A percentile compares a stretch with the other conserved stretches of the same genome.
Conservation (phyloP, 2,888 invertebrate species). For the Emesis russula region DNA sequence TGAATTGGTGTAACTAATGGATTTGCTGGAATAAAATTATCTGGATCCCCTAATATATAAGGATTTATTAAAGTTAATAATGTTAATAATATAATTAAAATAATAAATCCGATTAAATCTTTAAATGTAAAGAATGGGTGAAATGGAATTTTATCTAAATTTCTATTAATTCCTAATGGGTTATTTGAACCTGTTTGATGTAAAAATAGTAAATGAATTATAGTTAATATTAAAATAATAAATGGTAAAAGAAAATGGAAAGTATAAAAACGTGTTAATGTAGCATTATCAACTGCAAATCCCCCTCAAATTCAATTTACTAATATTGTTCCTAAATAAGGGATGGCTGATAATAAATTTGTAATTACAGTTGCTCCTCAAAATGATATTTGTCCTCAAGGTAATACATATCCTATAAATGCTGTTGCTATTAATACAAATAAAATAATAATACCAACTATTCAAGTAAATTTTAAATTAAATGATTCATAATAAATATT, state of each 20-base stretch:
- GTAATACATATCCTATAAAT: slow-evolving; percentile 98
- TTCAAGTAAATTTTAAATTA: slow-evolving; percentile 96
- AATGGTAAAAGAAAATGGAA: slow-evolving; percentile 98
- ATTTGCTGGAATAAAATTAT: slow-evolving; percentile 98
- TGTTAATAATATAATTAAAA: slow-evolving; percentile 95
- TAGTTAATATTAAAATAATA: slow-evolving; percentile 96
- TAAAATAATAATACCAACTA: slow-evolving; percentile 96
- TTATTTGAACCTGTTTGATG: slow-evolving; percentile 96
- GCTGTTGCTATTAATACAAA: slow-evolving; percentile 97
- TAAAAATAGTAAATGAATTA: slow-evolving; percentile 97
- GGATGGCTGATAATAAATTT: not conserved
- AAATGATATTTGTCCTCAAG: slow-evolving; percentile 96
- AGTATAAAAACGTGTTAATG: slow-evolving; percentile 98
- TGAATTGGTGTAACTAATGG: slow-evolving; percentile 97
- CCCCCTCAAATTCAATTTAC: slow-evolving; percentile 96
- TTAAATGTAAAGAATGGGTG: slow-evolving; percentile 97
- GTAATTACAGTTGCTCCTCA: not conserved
- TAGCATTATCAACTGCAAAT: slow-evolving; percentile 97
- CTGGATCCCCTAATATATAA: slow-evolving; percentile 97
- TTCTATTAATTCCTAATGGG: not conserved
- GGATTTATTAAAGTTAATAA: slow-evolving; percentile 95
- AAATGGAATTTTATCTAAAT: slow-evolving; percentile 94
- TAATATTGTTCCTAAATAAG: not conserved
- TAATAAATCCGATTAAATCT: slow-evolving; percentile 96
- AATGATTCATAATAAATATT: slow-evolving; percentile 95